Evolutionary conservation across 2,113 vertebrate genomes (phyloP), one percentile per base, ranked within the genome.

Genomic region (Xyrauchen texanus): DNA sequence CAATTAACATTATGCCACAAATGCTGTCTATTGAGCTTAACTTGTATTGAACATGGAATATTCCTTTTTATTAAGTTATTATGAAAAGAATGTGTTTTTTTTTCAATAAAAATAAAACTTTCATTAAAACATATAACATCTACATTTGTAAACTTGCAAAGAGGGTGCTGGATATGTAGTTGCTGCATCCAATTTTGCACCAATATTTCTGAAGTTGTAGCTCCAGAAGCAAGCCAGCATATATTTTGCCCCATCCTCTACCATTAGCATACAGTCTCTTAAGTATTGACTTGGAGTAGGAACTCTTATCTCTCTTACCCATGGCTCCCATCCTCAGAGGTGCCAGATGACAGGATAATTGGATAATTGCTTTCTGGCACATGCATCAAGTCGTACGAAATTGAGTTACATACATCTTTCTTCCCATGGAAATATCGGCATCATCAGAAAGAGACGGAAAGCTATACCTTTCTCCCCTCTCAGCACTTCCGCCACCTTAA

Each of bases 281-380:
- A 64, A 85, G 76, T 83, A 85, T 70, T 82, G 72, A 75, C 80
- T 63, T 87, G 81, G 79, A 88, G 89, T 86, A 72, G 84, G 86
- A 90, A 84, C 16, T 77, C 83, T 89, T 90, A 88, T 91, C 87
- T 87, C 70, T 72, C 53, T 34, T 34, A 34, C 21, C 21, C 21
- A 3, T 34, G 21, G 21, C 21, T 34, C 21, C 86, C 86, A 74
- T 89, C 83, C 85, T 89, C 85, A 72, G 79, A 88, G 88, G 88
- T 88, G 82, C 87, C 86, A 87, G 87, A 90, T 93, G 91, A 92
- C 90, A 90, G 86, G 82, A 84, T 92, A 92, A 91, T 92, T 90
- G 88, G 84, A 86, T 92, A 90, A 93, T 92, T 91, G 85, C 86
- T 87, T 91, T 89, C 86, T 91, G 88, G 88, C 89, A 83, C 89